A percentile compares a stretch with the other conserved stretches of the same genome.
These are phyloP conservation scores for Plagiodera versicolora DNA, from an alignment of 2,888 invertebrate genomes.

Conservation along the genomic window DNA sequence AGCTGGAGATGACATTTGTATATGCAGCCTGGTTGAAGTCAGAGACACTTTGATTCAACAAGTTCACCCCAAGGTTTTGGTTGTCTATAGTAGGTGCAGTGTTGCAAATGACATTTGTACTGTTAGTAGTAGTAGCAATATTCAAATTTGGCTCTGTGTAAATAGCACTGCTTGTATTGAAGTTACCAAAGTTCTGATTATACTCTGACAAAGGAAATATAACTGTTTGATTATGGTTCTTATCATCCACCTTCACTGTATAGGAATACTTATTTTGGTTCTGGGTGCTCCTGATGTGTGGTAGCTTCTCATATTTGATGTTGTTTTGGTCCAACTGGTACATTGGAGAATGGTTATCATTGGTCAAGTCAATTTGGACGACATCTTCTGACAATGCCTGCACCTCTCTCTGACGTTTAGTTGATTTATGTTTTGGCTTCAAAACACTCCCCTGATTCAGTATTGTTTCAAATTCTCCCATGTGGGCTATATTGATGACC, in stretches of 20 bases:
- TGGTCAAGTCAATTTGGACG: slow-evolving; percentile 48
- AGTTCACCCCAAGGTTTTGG: slow-evolving; percentile 38
- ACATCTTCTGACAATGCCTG: slow-evolving; percentile 33
- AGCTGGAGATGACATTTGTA: slow-evolving; percentile 29
- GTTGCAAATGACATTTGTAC: slow-evolving; percentile 36
- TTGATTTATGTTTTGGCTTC: slow-evolving; percentile 25
- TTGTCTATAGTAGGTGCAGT: slow-evolving; percentile 30
- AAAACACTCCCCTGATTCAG: slow-evolving; percentile 35
- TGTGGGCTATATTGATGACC: slow-evolving; percentile 47
- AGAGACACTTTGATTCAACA: slow-evolving; percentile 34
- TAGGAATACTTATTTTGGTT: slow-evolving; percentile 39
- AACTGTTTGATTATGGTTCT: slow-evolving; percentile 37
- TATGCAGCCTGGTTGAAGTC: slow-evolving; percentile 24
- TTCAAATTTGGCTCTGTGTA: slow-evolving; percentile 35
- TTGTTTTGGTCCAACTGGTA: slow-evolving; percentile 31
- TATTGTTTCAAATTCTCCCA: slow-evolving; percentile 45
- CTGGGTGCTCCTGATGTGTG: slow-evolving; percentile 39
- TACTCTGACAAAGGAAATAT: slow-evolving; percentile 43
- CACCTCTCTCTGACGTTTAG: slow-evolving; percentile 19
- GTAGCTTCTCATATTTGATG: slow-evolving; percentile 38
- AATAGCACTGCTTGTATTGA: slow-evolving; percentile 29
- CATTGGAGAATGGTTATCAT: slow-evolving; percentile 28
- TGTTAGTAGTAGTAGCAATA: slow-evolving; percentile 27
- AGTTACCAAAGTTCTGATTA: slow-evolving; percentile 37
- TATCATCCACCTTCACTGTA: slow-evolving; percentile 36